These are phyloP conservation scores for Pachyuromys duprasi DNA, from an alignment of 2,797 vertebrate species.

Conservation along the genomic window DNA sequence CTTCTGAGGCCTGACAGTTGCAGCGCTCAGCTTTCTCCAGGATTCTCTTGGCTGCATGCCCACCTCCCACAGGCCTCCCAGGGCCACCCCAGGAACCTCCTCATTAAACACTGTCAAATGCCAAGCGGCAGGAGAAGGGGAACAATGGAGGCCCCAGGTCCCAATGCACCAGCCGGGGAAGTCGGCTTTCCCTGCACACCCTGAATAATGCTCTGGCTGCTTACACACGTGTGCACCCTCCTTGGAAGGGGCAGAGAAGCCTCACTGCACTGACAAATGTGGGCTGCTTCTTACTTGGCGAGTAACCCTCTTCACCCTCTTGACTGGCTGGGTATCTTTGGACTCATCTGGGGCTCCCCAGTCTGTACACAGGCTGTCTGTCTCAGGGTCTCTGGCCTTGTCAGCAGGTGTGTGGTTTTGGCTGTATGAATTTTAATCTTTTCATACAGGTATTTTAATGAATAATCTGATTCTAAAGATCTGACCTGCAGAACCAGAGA, in stretches of 20 bases:
- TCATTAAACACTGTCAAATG: constrained; percentile 53
- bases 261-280: rapidly evolving
- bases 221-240: neutral
- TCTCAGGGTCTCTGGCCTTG: neutral
- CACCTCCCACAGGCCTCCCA: constrained; percentile 50
- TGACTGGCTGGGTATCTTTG: neutral
- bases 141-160: neutral
- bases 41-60: constrained; percentile 66
- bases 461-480: constrained; percentile 19
- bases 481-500: neutral
- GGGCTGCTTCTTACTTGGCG: neutral
- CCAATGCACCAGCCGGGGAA: neutral
- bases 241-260: neutral
- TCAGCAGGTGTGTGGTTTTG: neutral
- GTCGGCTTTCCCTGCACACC: neutral
- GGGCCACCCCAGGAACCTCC: constrained; percentile 58
- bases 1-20: neutral
- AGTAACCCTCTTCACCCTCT: neutral
- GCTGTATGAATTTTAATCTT: neutral
- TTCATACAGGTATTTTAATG: neutral
- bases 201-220: neutral
- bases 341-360: neutral
- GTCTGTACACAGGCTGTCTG: neutral
- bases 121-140: neutral
- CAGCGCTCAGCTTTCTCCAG: constrained; percentile 50